Conservation (phyloP, 2,797 vertebrate genomes). For the Alcedo quadribrachys region DNA sequence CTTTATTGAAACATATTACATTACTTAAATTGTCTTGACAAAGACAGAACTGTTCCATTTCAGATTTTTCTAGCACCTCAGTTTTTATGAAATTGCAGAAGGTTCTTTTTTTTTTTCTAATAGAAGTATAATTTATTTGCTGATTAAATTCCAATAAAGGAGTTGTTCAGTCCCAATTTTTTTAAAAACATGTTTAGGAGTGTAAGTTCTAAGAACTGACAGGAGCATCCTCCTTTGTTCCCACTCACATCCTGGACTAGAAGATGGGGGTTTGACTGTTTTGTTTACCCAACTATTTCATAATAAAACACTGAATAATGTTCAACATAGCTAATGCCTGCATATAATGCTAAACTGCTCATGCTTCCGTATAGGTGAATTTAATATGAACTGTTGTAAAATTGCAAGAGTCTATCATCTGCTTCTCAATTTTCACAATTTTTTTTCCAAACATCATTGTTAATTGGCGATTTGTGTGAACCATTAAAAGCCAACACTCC, state of each 20-base stretch:
- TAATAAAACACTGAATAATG: neutral
- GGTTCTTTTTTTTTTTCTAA: neutral
- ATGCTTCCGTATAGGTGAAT: neutral
- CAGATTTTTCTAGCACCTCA: slow-evolving; percentile 15
- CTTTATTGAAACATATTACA: slow-evolving; percentile 53
- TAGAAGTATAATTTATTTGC: slow-evolving; percentile 12
- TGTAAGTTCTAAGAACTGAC: neutral
- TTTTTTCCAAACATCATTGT: neutral
- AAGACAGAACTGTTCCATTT: slow-evolving; percentile 59
- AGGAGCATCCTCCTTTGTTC: neutral
- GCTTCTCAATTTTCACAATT: neutral
- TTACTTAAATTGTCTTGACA: slow-evolving; percentile 42
- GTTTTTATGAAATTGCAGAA: slow-evolving; percentile 29
- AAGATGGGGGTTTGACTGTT: neutral
- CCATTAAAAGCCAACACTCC: neutral
- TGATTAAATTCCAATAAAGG: slow-evolving; percentile 34
- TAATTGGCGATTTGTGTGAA: neutral
- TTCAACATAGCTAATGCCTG: neutral
- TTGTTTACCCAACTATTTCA: slow-evolving; percentile 27
- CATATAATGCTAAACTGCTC: neutral
- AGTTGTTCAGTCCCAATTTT: neutral
- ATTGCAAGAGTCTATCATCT: neutral
- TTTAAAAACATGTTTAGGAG: neutral
- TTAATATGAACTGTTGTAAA: neutral
- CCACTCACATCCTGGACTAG: neutral